A percentile compares a stretch with the other conserved stretches of the same genome.
phyloP scores from a whole-genome alignment of 2,888 invertebrate genomes.

The Onthophagus sagittarius region DNA sequence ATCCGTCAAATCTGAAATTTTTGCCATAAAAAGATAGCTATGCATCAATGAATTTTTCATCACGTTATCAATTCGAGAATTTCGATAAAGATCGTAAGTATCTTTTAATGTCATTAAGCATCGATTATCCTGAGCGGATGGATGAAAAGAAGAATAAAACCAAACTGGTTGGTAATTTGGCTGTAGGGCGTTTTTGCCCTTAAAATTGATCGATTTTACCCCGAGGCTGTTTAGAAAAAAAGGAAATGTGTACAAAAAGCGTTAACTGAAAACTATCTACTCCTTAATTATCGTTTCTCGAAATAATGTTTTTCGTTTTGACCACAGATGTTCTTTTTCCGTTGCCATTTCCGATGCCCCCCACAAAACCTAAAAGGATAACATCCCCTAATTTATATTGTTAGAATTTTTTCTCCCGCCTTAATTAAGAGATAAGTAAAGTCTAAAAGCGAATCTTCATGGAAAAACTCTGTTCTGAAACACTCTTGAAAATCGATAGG shows the following conservation, averaged over 20 bases:
- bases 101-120: not conserved
- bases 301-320: not conserved
- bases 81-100: not conserved
- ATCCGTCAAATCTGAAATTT: not conserved
- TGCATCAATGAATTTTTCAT: not conserved
- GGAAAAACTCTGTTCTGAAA: not conserved
- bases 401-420: not conserved
- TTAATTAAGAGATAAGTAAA: not conserved
- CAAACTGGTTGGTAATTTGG: not conserved
- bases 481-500: not conserved
- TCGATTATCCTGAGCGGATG: not conserved
- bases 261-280: not conserved
- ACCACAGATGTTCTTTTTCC: not conserved
- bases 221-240: not conserved
- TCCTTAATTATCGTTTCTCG: not conserved
- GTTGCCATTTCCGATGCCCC: not conserved
- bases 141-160: not conserved
- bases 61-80: not conserved
- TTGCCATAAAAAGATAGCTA: too few relatives aligned
- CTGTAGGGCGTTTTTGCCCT: not conserved
- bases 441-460: not conserved
- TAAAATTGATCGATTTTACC: not conserved
- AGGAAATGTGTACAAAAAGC: not conserved
- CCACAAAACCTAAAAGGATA: not conserved
- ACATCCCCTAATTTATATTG: not conserved